Base-by-base conservation (phyloP, 1,140 invertebrate species). In the Drosophila kurseongensis region DNA sequence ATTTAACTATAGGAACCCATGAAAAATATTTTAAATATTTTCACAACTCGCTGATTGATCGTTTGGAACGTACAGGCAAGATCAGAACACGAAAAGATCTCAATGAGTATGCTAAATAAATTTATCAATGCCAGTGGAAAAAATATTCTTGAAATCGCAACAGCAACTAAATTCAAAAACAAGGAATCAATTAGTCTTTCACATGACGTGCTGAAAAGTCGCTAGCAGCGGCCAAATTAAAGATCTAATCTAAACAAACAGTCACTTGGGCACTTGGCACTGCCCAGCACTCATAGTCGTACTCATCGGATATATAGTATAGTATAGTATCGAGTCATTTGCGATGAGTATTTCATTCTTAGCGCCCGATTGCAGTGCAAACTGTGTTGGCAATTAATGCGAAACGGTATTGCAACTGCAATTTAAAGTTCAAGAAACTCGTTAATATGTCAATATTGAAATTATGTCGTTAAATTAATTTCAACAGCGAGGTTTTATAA, bases 381-480 rank as follows among this genome's bases (percentile, higher is more conserved):
- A 57, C 45, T 75, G 73, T 75, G 60, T 66, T 54, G 52, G 57
- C 48, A 67, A 75, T 57, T 75, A 75, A 74, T 55, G 57, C 42
- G 50, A 40, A 71, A 56, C 42, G 12, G 48, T 74, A 73, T 52
- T 61, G 32, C 52, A 78, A 55, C 52, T 45, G 62, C 23, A 73
- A 80, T 75, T 29, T 65, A 67, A 68, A 79, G 83, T 88, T 79
- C 78, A 86, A 86, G 52, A 58, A 78, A 71, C 77, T 55, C 55
- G 63, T 78, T 79, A 82, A 88, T 79, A 71, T 86, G 83, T 82
- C 83, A 88, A 86, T 86, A 86, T 82, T 78, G 18, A 79, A 78
- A 82, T 68, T 75, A 78, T 76, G 47, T 42, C 44, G 29, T 45
- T 52, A 61, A 71, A 66, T 71, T 42, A 52, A 65, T 65, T 62